Conservation (phyloP, 2,113 vertebrate genomes). For the Entomyzon cyanotis region DNA sequence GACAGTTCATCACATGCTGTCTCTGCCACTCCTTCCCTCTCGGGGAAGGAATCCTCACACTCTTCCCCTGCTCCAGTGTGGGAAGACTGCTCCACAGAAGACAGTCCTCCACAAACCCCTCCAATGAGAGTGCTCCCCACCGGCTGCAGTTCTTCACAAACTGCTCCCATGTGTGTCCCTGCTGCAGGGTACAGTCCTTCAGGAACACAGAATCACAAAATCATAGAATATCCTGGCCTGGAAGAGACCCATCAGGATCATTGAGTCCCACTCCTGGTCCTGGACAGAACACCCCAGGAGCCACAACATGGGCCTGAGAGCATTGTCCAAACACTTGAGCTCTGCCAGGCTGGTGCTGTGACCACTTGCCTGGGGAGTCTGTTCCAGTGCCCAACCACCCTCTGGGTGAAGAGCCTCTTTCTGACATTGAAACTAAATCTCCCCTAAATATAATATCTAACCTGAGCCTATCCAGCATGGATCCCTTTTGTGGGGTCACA, state of each 20-base stretch:
- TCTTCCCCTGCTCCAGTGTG: neutral
- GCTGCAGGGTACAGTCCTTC: neutral
- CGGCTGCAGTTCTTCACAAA: neutral
- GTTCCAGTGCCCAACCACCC: neutral
- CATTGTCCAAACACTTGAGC: neutral
- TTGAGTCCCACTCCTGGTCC: neutral
- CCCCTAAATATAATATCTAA: neutral
- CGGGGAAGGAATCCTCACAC: neutral
- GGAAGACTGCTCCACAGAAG: neutral
- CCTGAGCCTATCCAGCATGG: neutral
- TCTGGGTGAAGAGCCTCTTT: neutral
- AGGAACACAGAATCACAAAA: neutral
- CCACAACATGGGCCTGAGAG: no score
- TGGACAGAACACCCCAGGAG: neutral
- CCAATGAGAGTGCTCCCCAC: neutral
- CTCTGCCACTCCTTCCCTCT: neutral
- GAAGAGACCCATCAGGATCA: neutral
- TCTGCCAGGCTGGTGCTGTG: neutral
- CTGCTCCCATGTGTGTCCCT: neutral
- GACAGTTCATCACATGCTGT: fast-evolving
- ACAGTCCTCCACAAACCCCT: neutral
- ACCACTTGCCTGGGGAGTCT: neutral
- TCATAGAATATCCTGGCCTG: neutral
- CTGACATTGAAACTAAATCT: neutral
- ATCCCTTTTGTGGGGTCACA: neutral